Conservation (phyloP, 2,797 vertebrate genomes). For the Pantherophis vulpinus region DNA sequence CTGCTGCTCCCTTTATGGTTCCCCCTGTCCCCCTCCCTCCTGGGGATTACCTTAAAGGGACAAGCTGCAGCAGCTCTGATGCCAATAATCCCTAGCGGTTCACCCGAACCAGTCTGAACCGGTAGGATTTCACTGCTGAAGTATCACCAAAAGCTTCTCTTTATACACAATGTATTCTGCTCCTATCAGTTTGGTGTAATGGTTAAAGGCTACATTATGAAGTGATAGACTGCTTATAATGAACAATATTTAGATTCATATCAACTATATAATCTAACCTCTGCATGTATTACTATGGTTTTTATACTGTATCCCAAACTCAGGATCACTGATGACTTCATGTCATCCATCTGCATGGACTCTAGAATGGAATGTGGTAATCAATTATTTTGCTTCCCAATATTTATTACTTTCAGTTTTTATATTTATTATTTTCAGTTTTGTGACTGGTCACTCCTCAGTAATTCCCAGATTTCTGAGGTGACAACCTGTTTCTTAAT, state of each 20-base stretch:
- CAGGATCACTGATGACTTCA: constrained; percentile 12
- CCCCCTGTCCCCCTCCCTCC: no score
- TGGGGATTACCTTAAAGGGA: no score
- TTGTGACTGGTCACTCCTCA: constrained; percentile 29
- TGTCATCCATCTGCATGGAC: constrained; percentile 12
- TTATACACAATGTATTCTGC: neutral
- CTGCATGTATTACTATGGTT: neutral
- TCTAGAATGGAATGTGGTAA: neutral
- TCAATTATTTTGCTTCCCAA: constrained; percentile 32
- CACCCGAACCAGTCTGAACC: no score
- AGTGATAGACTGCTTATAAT: neutral
- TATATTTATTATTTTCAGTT: constrained; percentile 5
- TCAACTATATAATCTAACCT: neutral
- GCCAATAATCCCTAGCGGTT: no score
- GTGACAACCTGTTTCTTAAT: constrained; percentile 44
- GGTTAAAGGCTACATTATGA: neutral
- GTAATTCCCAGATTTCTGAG: constrained; percentile 49
- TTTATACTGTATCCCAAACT: neutral
- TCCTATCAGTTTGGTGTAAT: neutral
- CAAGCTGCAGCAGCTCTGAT: no score
- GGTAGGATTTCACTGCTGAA: no score
- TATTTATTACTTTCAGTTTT: constrained; percentile 12
- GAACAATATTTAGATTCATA: neutral
- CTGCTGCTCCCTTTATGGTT: no score
- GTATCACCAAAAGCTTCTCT: constrained; percentile 8